phyloP scores from a whole-genome alignment of 2,113 vertebrate species.

The Lophius piscatorius region DNA sequence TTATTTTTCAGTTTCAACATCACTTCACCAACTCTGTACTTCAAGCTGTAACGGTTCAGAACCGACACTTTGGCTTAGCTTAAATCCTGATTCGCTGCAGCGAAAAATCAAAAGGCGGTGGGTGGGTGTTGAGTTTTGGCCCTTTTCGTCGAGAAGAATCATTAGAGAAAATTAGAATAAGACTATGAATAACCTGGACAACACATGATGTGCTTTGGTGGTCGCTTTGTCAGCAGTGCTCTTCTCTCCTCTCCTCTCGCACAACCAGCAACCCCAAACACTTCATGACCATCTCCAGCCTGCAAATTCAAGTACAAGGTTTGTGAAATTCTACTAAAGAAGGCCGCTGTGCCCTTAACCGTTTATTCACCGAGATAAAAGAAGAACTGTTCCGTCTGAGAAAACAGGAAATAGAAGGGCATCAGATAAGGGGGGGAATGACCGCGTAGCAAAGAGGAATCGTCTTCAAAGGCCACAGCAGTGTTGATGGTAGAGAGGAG shows the following conservation, averaged over 20 bases:
- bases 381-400: background rate
- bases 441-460: constrained; percentile 30
- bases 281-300: too few species aligned
- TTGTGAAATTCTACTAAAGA: constrained; percentile 27
- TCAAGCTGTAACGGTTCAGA: constrained; percentile 26
- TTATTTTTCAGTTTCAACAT: too few species aligned
- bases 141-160: constrained; percentile 40
- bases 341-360: constrained; percentile 12
- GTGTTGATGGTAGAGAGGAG: background rate
- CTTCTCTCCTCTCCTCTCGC: background rate
- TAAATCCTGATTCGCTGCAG: constrained; percentile 4
- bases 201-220: constrained; percentile 27
- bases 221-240: constrained; percentile 29
- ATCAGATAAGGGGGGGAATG: constrained; percentile 48
- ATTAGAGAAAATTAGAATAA: constrained; percentile 29
- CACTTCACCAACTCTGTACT: background rate
- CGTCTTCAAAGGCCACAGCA: constrained; percentile 26
- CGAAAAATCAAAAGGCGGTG: background rate
- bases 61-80: background rate
- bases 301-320: constrained; percentile 12
- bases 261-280: too few species aligned
- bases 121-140: constrained; percentile 4
- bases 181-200: constrained; percentile 22
- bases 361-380: background rate
- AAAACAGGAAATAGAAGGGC: background rate